A percentile compares a stretch with the other conserved stretches of the same genome.
These are phyloP conservation scores for Polypterus bichir DNA, from an alignment of 2,113 vertebrate genomes.

Conservation along the genomic window DNA sequence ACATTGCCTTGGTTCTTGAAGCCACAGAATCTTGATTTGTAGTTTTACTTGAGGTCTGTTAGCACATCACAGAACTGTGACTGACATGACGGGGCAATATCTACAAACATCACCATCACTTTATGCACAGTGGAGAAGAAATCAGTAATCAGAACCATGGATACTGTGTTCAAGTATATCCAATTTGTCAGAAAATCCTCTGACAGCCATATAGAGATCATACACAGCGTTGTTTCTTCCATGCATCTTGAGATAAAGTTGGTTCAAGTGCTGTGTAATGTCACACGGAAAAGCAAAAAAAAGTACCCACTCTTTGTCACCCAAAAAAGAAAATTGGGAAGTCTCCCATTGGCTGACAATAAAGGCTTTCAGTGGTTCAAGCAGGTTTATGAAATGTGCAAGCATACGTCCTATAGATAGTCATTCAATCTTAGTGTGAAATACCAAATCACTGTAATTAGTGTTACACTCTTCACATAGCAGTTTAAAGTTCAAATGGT, in stretches of 20 bases:
- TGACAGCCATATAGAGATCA: not conserved
- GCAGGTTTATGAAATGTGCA: not conserved
- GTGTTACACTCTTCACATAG: not conserved
- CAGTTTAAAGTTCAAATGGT: not conserved
- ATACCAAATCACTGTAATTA: not conserved
- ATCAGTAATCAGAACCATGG: not conserved
- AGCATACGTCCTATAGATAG: not conserved
- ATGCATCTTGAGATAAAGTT: not conserved
- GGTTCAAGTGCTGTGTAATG: not conserved
- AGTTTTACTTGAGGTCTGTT: too few relatives aligned
- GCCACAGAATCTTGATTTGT: too few relatives aligned
- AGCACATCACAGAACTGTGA: too few relatives aligned
- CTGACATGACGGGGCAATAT: not conserved
- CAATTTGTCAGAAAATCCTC: too few relatives aligned
- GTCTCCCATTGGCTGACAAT: not conserved
- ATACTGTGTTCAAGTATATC: too few relatives aligned
- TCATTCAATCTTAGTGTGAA: not conserved
- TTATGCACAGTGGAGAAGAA: not conserved
- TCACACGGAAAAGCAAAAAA: not conserved
- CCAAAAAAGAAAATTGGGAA: not conserved
- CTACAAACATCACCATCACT: not conserved
- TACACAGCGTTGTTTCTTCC: not conserved
- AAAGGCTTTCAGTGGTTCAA: not conserved
- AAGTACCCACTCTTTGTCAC: not conserved
- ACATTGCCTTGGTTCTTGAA: too few relatives aligned